Base-by-base conservation (phyloP, 2,888 invertebrate species). In the Caradrina kadenii region DNA sequence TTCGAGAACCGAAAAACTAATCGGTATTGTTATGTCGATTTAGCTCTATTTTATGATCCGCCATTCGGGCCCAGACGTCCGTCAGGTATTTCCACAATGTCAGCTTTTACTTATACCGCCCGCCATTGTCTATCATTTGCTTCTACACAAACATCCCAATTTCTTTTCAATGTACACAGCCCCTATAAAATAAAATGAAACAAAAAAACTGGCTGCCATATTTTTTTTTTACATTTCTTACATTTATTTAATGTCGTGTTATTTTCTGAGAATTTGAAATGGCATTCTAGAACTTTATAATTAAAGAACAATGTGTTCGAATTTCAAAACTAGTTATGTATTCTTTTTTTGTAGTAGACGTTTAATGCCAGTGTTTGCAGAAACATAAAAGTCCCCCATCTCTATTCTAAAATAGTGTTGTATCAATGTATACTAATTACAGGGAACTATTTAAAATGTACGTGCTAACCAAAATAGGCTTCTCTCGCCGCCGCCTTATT, bases 101-200 rank as follows among this genome's bases (percentile, higher is more conserved):
- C 78, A 82, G 74, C 83, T 84, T 90, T 90, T 87, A 83, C 76
- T 69, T 58, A 59, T 65, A 70, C 78, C 76, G 72, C 83, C 78
- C 76, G 72, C 83, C 79, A 88, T 93, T 93, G 92, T 93, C 87
- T 92, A 84, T 83, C 69, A 74, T 87, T 89, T 87, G 88, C 87
- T 87, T 87, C 82, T 80, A 77, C 73, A 81, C 87, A 90, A 90
- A 90, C 85, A 89, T 85, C 83, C 86, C 83, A 83, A 88, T 87
- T 86, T 88, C 88, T 88, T 87, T 89, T 88, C 85, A 86, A 86
- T 84, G 75, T 78, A 79, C 74, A 79, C 69, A 82, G 83, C 79
- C 86, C 80, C 84, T 86, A 87, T 88, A 87, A 86, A 81, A 80
- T 73, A 75, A 69, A 80, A 70, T 45, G 50, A 75, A 67, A 80